These are phyloP conservation scores for Camponotus floridanus DNA, from an alignment of 1,140 invertebrate genomes.

Conservation along the genomic window DNA sequence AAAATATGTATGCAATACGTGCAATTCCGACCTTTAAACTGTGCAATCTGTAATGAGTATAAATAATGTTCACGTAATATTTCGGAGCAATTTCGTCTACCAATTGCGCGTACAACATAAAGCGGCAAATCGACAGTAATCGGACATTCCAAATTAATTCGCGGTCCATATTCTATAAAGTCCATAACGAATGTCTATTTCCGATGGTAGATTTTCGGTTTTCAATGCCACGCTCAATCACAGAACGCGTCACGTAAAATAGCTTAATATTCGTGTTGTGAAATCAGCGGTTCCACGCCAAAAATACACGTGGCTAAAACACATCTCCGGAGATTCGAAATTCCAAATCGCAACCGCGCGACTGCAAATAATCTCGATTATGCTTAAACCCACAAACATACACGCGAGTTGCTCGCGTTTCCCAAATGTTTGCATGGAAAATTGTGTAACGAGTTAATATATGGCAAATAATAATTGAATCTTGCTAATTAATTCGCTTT, in stretches of 20 bases:
- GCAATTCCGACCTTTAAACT: background rate
- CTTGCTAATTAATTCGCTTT: background rate
- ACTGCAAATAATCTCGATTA: constrained; percentile 32
- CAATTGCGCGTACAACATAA: constrained; percentile 26
- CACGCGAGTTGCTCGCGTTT: background rate
- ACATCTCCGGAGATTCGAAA: background rate
- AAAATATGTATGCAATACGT: background rate
- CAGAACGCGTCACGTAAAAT: constrained; percentile 26
- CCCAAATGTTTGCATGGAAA: constrained; percentile 5
- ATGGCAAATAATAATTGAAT: background rate
- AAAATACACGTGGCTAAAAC: constrained; percentile 31
- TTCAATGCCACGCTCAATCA: constrained; percentile 26
- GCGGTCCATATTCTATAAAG: constrained; percentile 19
- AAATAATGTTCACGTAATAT: constrained; percentile 30
- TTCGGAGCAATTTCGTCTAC: constrained; percentile 5
- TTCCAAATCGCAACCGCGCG: constrained; percentile 36
- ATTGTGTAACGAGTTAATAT: background rate
- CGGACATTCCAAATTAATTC: constrained; percentile 50
- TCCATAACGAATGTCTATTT: constrained; percentile 41
- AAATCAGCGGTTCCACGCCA: constrained; percentile 30
- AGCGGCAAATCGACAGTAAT: constrained; percentile 48
- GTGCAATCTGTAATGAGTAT: background rate
- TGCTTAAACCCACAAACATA: background rate
- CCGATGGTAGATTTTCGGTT: constrained; percentile 33
- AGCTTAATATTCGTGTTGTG: constrained; percentile 46